Conservation (phyloP, 2,797 vertebrate genomes). For the Otolemur crassicaudatus region DNA sequence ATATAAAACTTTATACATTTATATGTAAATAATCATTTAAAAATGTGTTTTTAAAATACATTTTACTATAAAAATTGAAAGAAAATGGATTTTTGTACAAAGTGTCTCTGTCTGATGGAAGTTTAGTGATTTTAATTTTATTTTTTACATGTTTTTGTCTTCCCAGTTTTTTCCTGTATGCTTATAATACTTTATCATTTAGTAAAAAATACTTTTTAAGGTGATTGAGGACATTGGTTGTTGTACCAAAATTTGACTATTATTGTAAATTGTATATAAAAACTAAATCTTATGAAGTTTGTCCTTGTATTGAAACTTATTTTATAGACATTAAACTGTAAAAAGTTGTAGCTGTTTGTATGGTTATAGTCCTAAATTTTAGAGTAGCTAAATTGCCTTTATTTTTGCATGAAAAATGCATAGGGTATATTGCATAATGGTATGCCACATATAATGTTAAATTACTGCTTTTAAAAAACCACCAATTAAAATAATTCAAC, state of each 20-base stretch:
- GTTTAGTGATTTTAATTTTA: constrained; percentile 57
- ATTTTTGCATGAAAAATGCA: constrained; percentile 42
- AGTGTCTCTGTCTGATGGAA: background rate
- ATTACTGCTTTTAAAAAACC: constrained; percentile 51
- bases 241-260: constrained; percentile 33
- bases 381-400: constrained; percentile 33
- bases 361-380: constrained; percentile 36
- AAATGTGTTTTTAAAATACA: background rate
- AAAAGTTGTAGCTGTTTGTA: constrained; percentile 17
- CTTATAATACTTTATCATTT: background rate
- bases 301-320: constrained; percentile 55
- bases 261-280: background rate
- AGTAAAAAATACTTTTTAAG: constrained; percentile 47
- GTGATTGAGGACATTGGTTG: constrained; percentile 11
- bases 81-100: constrained; percentile 15
- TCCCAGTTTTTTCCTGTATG: background rate
- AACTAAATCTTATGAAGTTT: constrained; percentile 46
- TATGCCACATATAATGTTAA: background rate
- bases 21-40: too few relatives aligned
- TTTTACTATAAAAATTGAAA: constrained; percentile 40
- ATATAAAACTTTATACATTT: too few relatives aligned
- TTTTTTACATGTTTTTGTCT: constrained; percentile 21
- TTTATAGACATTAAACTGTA: constrained; percentile 33
- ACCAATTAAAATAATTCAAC: background rate
- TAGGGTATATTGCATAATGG: background rate